Evolutionary conservation across 1,140 invertebrate species (phyloP), one percentile per base, ranked within the genome.

Genomic region (Lordiphosa mommai): DNA sequence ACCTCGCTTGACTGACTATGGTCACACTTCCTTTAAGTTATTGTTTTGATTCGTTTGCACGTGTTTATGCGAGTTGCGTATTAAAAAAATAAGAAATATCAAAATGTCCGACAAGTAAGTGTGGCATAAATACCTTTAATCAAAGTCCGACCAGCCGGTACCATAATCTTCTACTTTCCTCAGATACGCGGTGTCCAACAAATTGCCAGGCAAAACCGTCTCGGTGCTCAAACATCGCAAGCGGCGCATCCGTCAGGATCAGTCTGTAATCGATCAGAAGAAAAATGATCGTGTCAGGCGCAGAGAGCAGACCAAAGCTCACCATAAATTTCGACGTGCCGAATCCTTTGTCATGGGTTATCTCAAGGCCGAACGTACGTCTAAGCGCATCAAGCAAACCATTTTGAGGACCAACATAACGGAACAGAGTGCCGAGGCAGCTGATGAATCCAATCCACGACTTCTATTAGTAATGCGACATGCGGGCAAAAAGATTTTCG

Each of bases 121-220:
- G 8, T 0, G 2, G 1, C n/a, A n/a, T n/a, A n/a, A n/a, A n/a
- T n/a, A n/a, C n/a, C n/a, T n/a, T n/a, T n/a, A n/a, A n/a, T 29
- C 7, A 27, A 9, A 46, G 0, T 23, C 7, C 2, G 8, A 17
- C 2, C 27, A 17, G 0, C 1, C 10, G 14, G 8, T 0, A 0
- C 5, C 5, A 20, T 16, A 17, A 4, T 16, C n/a, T 34, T 47
- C 23, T 3, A 1, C 0, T 10, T 8, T 27, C 16, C 0, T 5
- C 10, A 89, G 87, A 80, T 89, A 88, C 38, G 88, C 88, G 0
- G 87, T 89, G 4, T 82, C 88, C 9, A 89, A 89, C 43, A 89
- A 89, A 70, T 53, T 89, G 16, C 88, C 88, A 17, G 86, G 88
- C 16, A 89, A 89, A 66, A 89, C 88, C 30, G 69, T 89, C 2